phyloP scores from a whole-genome alignment of 2,797 vertebrate species.

The Coccyzus lansbergi region DNA sequence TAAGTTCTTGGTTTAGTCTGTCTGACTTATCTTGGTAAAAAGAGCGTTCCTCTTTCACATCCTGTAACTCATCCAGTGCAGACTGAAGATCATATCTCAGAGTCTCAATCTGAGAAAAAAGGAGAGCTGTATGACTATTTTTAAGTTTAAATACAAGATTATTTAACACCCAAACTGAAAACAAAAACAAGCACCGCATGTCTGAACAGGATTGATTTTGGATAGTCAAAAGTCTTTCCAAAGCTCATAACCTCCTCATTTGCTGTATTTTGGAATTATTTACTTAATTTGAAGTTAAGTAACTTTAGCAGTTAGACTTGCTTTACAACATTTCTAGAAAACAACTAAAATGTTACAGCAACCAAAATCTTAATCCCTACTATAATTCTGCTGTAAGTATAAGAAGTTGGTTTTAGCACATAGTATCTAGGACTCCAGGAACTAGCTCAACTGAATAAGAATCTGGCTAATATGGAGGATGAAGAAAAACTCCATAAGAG shows the following conservation, averaged over 20 bases:
- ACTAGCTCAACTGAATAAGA: background rate
- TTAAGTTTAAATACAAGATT: background rate
- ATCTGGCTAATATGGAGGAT: background rate
- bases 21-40: constrained; percentile 95
- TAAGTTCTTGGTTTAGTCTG: constrained; percentile 93
- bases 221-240: background rate
- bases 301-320: background rate
- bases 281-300: background rate
- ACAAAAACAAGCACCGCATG: background rate
- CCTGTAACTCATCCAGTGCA: constrained; percentile 91
- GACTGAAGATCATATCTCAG: constrained; percentile 90
- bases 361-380: background rate
- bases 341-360: background rate
- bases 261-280: background rate
- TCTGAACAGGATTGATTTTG: background rate
- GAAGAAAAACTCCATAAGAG: background rate
- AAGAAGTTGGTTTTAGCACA: background rate
- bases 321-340: background rate
- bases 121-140: background rate
- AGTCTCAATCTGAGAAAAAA: constrained; percentile 85
- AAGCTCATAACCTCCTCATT: background rate
- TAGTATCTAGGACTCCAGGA: background rate
- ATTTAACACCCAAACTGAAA: background rate
- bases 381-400: background rate
- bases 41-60: constrained; percentile 89